Evolutionary conservation across 1,140 invertebrate species (phyloP).

Genomic region (Rhopalosiphum maidis): DNA sequence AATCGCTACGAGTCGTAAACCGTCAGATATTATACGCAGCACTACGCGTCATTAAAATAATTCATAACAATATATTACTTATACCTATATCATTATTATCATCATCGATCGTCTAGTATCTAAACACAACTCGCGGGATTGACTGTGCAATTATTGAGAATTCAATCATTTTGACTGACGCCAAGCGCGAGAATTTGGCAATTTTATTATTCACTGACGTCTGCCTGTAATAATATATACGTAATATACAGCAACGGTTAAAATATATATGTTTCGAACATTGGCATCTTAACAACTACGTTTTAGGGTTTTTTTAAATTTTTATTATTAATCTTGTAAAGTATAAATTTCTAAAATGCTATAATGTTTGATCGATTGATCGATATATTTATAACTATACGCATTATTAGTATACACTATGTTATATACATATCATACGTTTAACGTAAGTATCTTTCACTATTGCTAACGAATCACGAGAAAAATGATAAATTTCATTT

Average conservation of each 20-base stretch:
- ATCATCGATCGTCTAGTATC: not conserved
- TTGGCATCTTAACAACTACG: conserved; percentile 6
- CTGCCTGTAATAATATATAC: not conserved
- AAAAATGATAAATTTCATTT: not conserved
- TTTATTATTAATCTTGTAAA: conserved; percentile 11
- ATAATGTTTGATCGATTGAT: not conserved
- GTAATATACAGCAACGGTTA: not conserved
- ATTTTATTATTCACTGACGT: not conserved
- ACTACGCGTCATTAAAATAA: not conserved
- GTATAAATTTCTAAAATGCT: not conserved
- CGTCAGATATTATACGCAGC: not conserved
- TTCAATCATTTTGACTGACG: not conserved
- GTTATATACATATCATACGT: not conserved
- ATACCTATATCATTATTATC: not conserved
- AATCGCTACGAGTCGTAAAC: not conserved
- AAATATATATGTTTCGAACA: not conserved
- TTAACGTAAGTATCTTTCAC: not conserved
- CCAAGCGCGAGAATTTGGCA: not conserved
- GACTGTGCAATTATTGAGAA: not conserved
- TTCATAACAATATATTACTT: not conserved
- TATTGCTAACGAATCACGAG: not conserved
- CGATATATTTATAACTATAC: not conserved
- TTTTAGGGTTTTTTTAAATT: not conserved
- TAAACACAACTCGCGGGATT: not conserved
- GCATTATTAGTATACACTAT: not conserved